Conservation (phyloP, 2,113 vertebrate species). For the Ochotona princeps region DNA sequence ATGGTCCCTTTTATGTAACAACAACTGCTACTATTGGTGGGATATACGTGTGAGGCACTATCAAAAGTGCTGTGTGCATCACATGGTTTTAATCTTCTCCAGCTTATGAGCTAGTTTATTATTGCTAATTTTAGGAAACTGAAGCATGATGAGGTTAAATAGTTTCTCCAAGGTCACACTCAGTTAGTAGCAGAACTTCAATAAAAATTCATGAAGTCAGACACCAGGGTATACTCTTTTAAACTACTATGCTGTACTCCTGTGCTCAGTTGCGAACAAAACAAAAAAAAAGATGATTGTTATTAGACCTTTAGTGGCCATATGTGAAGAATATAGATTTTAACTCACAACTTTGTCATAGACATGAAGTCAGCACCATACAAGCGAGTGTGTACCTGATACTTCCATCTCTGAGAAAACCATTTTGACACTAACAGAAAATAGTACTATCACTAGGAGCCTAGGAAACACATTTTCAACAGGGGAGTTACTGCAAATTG, state of each 20-base stretch:
- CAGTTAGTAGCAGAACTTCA: background rate
- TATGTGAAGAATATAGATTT: background rate
- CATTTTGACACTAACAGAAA: slow-evolving; percentile 9
- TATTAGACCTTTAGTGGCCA: background rate
- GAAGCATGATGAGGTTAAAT: slow-evolving; percentile 14
- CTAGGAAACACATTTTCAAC: background rate
- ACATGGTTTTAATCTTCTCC: slow-evolving; percentile 23
- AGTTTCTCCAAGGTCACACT: background rate
- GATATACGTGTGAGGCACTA: background rate
- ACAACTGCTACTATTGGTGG: background rate
- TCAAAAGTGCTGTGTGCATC: slow-evolving; percentile 1
- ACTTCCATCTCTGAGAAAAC: background rate
- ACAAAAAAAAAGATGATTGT: slow-evolving; percentile 34
- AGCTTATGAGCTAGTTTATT: background rate
- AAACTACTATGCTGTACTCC: background rate
- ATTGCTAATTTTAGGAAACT: background rate
- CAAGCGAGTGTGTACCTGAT: background rate
- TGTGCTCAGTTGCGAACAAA: slow-evolving; percentile 2
- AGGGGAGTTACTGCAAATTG: background rate
- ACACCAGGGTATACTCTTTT: background rate
- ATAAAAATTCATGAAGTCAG: slow-evolving; percentile 15
- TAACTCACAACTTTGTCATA: background rate
- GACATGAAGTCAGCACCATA: background rate
- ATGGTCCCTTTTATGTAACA: background rate
- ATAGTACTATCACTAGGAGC: background rate